These are phyloP conservation scores for Salvelinus sp. DNA, from an alignment of 2,113 vertebrate species.

Conservation along the genomic window DNA sequence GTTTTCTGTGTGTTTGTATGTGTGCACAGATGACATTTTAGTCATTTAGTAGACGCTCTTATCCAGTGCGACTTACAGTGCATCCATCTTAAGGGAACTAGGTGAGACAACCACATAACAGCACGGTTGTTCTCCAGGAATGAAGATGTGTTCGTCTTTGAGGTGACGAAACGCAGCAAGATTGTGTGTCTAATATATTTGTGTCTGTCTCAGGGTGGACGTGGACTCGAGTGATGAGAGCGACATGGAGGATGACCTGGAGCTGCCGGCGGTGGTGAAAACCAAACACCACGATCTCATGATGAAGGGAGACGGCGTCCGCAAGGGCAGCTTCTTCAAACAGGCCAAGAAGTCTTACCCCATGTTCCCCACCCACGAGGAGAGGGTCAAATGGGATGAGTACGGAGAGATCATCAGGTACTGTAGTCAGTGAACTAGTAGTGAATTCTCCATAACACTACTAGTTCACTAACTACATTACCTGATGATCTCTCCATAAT, in stretches of 20 bases:
- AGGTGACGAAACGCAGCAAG: neutral
- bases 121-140: neutral
- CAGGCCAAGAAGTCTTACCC: conserved; percentile 98
- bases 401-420: conserved; percentile 99
- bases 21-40: too few relatives aligned
- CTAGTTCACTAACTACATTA: too few relatives aligned
- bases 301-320: conserved; percentile 96
- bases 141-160: neutral
- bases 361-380: conserved; percentile 95
- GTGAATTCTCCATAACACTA: too few relatives aligned
- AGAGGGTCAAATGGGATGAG: conserved; percentile 98
- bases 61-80: too few relatives aligned
- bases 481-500: too few relatives aligned
- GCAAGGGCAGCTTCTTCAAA: conserved; percentile 98
- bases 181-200: conserved; percentile 2
- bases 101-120: too few relatives aligned
- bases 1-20: too few relatives aligned
- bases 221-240: conserved; percentile 98
- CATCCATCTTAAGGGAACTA: too few relatives aligned
- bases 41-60: too few relatives aligned
- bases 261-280: conserved; percentile 86
- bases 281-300: conserved; percentile 94
- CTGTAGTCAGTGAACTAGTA: too few relatives aligned
- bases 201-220: conserved; percentile 79
- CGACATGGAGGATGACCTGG: conserved; percentile 91